Evolutionary conservation across 1,140 invertebrate genomes (phyloP), one percentile per base, ranked within the genome.

Genomic region (Gryllus bimaculatus): DNA sequence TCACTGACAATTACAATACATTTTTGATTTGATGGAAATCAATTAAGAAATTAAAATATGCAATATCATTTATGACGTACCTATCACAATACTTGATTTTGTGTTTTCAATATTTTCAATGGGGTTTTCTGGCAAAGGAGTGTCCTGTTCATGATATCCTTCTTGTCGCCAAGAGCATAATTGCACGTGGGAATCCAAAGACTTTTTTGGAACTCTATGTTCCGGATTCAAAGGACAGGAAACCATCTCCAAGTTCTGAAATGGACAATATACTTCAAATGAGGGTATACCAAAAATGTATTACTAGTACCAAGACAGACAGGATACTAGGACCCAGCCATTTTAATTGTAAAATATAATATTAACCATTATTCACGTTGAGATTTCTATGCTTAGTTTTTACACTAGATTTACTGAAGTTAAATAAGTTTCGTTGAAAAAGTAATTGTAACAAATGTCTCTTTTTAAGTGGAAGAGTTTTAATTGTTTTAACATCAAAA

Each of bases 121-220:
- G n/a, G 21, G 39, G 48, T 48, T 47, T 78, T 87, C 85, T 7
- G 89, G 87, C 49, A 90, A 82, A 78, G 87, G 86, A 15, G 86
- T 54, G 78, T 88, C 87, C 4, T 85, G 80, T 78, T 83, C 78
- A 48, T 81, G 78, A 81, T 90, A 90, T 79, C 88, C 88, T 81
- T 88, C 85, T 13, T 83, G 83, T 82, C 85, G 88, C 84, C 88
- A 85, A 77, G 85, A 84, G 83, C 89, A 90, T 77, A 80, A 83
- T 66, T 86, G 80, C 7, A 88, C 79, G 84, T 89, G 89, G 73
- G 84, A 80, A 74, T 86, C 83, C 7, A 87, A 80, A 48, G 78
- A 83, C 80, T 84, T 83, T 78, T 84, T 79, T 20, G 83, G 83
- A 66, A 90, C 81, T 80, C 82, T 83, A 82, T 90, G 89, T 1